Evolutionary conservation across 1,140 invertebrate genomes (phyloP).

Genomic region (Lanistes nyassanus): DNA sequence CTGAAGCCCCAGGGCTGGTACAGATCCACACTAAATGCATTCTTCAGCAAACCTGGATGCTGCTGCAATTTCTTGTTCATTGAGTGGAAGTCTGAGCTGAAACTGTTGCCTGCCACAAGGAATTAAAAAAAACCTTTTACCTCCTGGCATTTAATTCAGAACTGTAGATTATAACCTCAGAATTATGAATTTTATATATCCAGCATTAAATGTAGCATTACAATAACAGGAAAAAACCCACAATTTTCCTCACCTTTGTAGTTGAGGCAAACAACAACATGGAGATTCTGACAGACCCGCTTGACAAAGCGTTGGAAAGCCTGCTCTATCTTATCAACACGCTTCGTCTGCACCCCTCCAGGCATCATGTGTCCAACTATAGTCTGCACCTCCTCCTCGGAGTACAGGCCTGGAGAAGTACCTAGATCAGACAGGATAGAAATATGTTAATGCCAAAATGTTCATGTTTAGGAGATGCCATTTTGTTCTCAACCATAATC

Average conservation of each 20-base stretch:
- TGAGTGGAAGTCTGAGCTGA: slow-evolving; percentile 46
- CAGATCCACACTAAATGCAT: slow-evolving; percentile 53
- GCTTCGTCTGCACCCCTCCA: slow-evolving; percentile 60
- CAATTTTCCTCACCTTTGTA: slow-evolving; percentile 49
- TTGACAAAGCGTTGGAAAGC: slow-evolving; percentile 60
- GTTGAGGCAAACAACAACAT: slow-evolving; percentile 62
- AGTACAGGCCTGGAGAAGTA: slow-evolving; percentile 61
- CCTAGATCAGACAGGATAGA: slow-evolving; percentile 47
- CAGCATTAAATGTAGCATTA: no score
- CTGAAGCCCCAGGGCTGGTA: slow-evolving; percentile 60
- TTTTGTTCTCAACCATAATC: no score
- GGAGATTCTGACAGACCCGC: slow-evolving; percentile 60
- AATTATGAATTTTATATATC: no score
- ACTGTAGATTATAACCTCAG: no score
- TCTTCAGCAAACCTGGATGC: slow-evolving; percentile 55
- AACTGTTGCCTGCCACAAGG: slow-evolving; percentile 48
- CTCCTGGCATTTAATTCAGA: no score
- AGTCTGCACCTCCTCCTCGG: slow-evolving; percentile 56
- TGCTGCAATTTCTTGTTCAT: slow-evolving; percentile 47
- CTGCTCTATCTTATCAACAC: slow-evolving; percentile 62
- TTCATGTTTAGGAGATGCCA: no score
- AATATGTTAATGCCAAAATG: neutral
- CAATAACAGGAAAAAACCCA: neutral
- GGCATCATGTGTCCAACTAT: slow-evolving; percentile 65
- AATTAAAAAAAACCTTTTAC: neutral